These are phyloP conservation scores for Amiota mariae DNA, from an alignment of 2,888 invertebrate species.

Conservation along the genomic window DNA sequence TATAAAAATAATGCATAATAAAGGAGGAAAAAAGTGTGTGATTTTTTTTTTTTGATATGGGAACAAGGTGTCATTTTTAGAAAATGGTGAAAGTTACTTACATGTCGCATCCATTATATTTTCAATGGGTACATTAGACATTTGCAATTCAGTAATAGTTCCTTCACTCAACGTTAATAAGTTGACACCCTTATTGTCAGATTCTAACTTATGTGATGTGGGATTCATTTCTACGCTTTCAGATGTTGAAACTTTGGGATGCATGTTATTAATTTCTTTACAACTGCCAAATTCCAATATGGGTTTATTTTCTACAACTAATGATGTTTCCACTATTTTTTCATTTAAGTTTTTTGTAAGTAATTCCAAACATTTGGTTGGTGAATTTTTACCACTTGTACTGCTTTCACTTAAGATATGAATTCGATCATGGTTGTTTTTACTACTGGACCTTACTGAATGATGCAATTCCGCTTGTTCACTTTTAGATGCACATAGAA, in stretches of 20 bases:
- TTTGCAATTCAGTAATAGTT: slow-evolving; percentile 22
- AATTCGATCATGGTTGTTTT: slow-evolving; percentile 57
- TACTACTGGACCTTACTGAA: slow-evolving; percentile 59
- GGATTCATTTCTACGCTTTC: slow-evolving; percentile 34
- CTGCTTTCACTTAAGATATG: slow-evolving; percentile 63
- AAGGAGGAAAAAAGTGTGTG: too few relatives aligned
- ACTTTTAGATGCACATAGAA: slow-evolving; percentile 36
- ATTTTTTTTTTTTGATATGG: too few relatives aligned
- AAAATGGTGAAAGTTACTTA: slow-evolving; percentile 40
- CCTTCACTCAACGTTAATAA: neutral
- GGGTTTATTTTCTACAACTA: slow-evolving; percentile 33
- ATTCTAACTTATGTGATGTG: slow-evolving; percentile 33
- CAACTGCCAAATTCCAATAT: slow-evolving; percentile 35
- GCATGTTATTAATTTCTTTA: slow-evolving; percentile 38
- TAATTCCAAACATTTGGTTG: slow-evolving; percentile 62
- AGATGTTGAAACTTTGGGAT: slow-evolving; percentile 36
- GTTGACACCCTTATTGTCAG: neutral
- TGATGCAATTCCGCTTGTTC: slow-evolving; percentile 48
- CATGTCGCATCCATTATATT: slow-evolving; percentile 57
- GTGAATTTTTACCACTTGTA: slow-evolving; percentile 70
- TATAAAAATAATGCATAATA: too few relatives aligned
- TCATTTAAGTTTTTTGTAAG: slow-evolving; percentile 45
- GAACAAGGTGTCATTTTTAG: too few relatives aligned
- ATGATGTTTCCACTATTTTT: slow-evolving; percentile 39
- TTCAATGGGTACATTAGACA: slow-evolving; percentile 38